These are phyloP conservation scores for Pristiophorus japonicus DNA, from an alignment of 2,113 vertebrate genomes.

Conservation along the genomic window DNA sequence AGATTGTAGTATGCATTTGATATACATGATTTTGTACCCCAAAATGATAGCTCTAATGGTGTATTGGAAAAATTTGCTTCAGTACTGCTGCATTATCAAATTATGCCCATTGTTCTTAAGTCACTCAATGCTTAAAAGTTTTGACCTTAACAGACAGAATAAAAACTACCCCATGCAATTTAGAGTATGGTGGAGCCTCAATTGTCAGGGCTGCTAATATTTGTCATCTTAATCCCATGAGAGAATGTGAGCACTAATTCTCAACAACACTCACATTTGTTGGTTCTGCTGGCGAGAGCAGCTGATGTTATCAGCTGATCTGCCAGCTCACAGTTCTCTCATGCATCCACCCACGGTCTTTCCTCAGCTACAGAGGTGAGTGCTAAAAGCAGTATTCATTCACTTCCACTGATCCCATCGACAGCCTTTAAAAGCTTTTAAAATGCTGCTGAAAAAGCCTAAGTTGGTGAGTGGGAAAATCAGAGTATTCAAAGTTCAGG, in stretches of 20 bases:
- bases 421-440: neutral
- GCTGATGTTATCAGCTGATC: neutral
- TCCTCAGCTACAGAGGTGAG: neutral
- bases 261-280: neutral
- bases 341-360: neutral
- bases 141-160: neutral
- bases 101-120: neutral
- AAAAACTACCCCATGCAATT: neutral
- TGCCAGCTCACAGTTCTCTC: neutral
- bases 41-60: neutral
- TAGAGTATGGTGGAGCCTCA: neutral
- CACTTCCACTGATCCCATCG: neutral
- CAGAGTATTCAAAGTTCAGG: neutral
- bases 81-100: neutral
- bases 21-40: neutral
- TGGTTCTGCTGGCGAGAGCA: neutral
- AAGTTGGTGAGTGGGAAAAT: neutral
- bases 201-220: neutral
- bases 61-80: neutral
- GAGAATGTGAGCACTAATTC: neutral
- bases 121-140: neutral
- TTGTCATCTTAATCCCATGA: neutral
- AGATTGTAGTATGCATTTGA: neutral
- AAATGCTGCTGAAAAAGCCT: neutral
- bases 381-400: neutral